Evolutionary conservation across 2,113 vertebrate species (phyloP), one percentile per base, ranked within the genome.

Genomic region (Lophochroa leadbeateri): DNA sequence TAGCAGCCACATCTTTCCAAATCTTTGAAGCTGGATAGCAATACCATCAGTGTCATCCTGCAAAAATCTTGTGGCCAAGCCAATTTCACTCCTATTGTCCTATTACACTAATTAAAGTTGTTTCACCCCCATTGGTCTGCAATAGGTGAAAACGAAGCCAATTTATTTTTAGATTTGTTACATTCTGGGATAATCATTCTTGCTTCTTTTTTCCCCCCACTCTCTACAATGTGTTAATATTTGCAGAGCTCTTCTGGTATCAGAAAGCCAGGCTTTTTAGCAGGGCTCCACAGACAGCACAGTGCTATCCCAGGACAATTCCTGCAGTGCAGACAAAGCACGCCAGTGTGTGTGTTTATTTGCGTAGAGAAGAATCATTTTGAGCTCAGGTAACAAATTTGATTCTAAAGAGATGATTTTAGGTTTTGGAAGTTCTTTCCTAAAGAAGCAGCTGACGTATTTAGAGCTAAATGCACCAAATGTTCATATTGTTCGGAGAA

Each of bases 1-100:
- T 99, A 98, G 98, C 98, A 98, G 98, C 98, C 98, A 98, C 98
- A 98, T 99, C 98, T 98, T 99, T 99, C 98, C 98, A 98, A 98
- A 99, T 98, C 98, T 98, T 98, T 97, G 97, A 98, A 98, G 98
- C 79, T 97, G 97, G 97, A 96, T 97, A 97, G 98, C 94, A 97
- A 98, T 98, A 97, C 97, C 98, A 97, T 97, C 98, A 98, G 96
- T 98, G 98, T 98, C 98, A 98, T 98, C 96, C 82, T 97, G 68
- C 96, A 98, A 98, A 98, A 98, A 98, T 98, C 98, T 98, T 90
- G 98, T 96, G 97, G 98, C 98, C 97, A 97, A 98, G 97, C 97
- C 98, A 98, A 98, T 98, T 98, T 98, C 97, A 98, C 97, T 98
- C 98, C 97, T 98, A 97, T 98, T 99, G 98, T 98, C 98, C 98